Evolutionary conservation across 2,888 invertebrate species (phyloP), one percentile per base, ranked within the genome.

Genomic region (Campoletis raptor): DNA sequence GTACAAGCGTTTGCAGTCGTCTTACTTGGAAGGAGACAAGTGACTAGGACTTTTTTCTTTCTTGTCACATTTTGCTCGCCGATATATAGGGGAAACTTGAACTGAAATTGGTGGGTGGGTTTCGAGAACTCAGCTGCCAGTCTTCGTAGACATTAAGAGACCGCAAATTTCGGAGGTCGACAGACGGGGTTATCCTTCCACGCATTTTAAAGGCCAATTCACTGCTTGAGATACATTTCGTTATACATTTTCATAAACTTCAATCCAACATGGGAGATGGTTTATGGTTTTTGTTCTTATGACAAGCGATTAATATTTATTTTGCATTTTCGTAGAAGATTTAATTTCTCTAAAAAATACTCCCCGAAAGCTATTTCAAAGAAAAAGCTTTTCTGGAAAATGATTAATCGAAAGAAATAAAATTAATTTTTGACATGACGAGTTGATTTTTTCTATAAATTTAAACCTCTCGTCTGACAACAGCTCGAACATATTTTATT

Each of bases 101-200:
- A 72, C 21, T 42, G 40, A 21, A 21, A 42, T 69, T 45, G 24
- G 42, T 42, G 12, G 21, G 21, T 69, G 69, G 69, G 15, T 42
- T 54, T 57, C 24, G 24, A 57, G 57, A 57, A 21, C 40, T 42
- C 42, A 69, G 69, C 42, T 24, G 69, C 42, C 42, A 12, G 42
- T 69, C 24, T 24, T 69, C 67, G 67, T 15, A 0, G n/a, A 40
- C 21, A 21, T 40, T 40, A 24, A 74, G 74, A 40, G 24, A 61
- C 24, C 64, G 73, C 69, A 79, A 87, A 88, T 89, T 86, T 85
- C 78, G 80, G 82, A 83, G 88, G 85, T 88, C 88, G 85, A 30
- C 67, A 57, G 74, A 37, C 67, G 79, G 76, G 87, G 87, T 90
- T 90, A 89, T 88, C 88, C 84, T 73, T 45, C 76, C 69, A 78